Evolutionary conservation across 2,888 invertebrate genomes (phyloP), one percentile per base, ranked within the genome.

Genomic region (Onchidella celtica): DNA sequence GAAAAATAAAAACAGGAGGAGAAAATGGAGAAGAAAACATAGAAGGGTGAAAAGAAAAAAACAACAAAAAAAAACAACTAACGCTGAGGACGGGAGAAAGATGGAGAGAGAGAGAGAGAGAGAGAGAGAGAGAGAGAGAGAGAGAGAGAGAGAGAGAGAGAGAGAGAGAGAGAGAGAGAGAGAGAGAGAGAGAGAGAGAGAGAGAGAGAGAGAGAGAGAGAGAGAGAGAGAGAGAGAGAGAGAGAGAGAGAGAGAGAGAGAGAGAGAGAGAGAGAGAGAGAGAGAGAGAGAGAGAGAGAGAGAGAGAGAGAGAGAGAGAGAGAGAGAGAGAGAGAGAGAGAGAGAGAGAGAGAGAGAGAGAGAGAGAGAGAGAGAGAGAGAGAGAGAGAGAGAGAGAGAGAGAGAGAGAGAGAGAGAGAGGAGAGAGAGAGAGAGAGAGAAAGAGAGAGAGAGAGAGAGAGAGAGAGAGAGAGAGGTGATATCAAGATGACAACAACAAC

Each of bases 271-370:
- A 40, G 38, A 36, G 1, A 69, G 38, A 69, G 21, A 69, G 69
- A n/a, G 3, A 2, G 14, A 27, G n/a, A 69, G 40, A 38, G 1
- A 14, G 38, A 14, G 14, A 9, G 38, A 69, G 24, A 3, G 27
- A 17, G 14, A 21, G 24, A 38, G n/a, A 1, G 40, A 69, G 4
- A 21, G 69, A 17, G 11, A 57, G 59, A 73, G 55, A 57, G 55
- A 57, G 55, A 14, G 57, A 73, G 55, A 55, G 73, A 73, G 55
- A 14, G 57, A 57, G 29, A 55, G 72, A 72, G 72, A 72, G 40
- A 47, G 72, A 40, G 24, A 72, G 72, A 72, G 72, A 72, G 47
- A 34, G 57, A 73, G n/a, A 59, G 59, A 17, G 4, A n/a, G 6
- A 17, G 59, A n/a, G 24, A n/a, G 24, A 59, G 17, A 17, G n/a